These are phyloP conservation scores for Tethea ocularis DNA, from an alignment of 2,888 invertebrate genomes.

Conservation along the genomic window DNA sequence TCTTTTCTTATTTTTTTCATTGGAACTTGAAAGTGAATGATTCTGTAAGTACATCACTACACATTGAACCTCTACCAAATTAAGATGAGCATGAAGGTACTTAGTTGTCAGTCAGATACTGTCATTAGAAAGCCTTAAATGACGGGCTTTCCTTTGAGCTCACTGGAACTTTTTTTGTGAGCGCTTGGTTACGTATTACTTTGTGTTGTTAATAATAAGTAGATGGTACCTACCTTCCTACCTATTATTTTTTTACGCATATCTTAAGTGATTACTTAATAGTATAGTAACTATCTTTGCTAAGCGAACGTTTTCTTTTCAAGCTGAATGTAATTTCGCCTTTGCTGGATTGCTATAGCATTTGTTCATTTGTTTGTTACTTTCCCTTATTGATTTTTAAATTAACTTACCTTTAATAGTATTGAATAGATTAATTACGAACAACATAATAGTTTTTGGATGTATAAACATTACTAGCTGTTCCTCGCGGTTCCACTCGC, in stretches of 20 bases:
- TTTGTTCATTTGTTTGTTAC: background rate
- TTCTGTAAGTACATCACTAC: constrained; percentile 8
- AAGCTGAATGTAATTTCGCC: background rate
- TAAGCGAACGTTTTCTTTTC: constrained; percentile 1
- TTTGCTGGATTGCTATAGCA: background rate
- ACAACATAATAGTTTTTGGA: too few relatives aligned
- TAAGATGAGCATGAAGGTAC: background rate
- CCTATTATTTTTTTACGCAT: background rate
- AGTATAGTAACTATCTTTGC: constrained; percentile 2
- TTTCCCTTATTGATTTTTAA: background rate
- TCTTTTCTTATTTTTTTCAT: constrained; percentile 13
- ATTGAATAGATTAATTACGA: too few relatives aligned
- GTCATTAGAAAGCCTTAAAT: constrained; percentile 1
- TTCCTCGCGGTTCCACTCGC: too few relatives aligned
- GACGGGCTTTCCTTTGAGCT: background rate
- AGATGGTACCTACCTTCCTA: too few relatives aligned
- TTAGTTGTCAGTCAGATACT: constrained; percentile 8
- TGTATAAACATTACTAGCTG: too few relatives aligned
- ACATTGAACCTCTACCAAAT: constrained; percentile 4
- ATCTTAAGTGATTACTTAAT: constrained; percentile 1
- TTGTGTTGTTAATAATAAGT: background rate
- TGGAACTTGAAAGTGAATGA: constrained; percentile 13
- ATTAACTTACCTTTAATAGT: background rate
- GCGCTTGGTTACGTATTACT: constrained; percentile 3
- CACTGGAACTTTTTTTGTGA: constrained; percentile 2